A percentile compares a stretch with the other conserved stretches of the same genome.
phyloP scores from a whole-genome alignment of 1,140 invertebrate species.

The Eumaeus atala region DNA sequence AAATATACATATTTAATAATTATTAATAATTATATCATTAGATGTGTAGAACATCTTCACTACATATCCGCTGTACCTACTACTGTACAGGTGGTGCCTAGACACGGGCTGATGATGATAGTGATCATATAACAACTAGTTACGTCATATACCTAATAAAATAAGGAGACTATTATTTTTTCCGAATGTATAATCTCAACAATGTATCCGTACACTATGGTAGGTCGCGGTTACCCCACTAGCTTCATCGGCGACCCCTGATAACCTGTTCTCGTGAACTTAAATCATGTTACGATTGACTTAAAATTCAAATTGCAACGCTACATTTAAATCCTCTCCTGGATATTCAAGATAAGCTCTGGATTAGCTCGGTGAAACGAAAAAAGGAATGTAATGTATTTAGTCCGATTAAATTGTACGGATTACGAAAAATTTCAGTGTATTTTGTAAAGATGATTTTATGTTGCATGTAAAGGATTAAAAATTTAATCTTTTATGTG shows the following conservation, averaged over 20 bases:
- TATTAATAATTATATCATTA: too few relatives aligned
- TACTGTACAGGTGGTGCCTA: too few relatives aligned
- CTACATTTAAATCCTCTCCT: slow-evolving; percentile 21
- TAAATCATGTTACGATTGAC: slow-evolving; percentile 18
- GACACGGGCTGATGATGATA: too few relatives aligned
- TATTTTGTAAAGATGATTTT: not conserved
- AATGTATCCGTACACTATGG: slow-evolving; percentile 34
- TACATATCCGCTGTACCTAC: too few relatives aligned
- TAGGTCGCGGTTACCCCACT: slow-evolving; percentile 57
- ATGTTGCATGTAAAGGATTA: too few relatives aligned
- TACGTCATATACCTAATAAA: not conserved
- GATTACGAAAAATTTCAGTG: slow-evolving; percentile 3
- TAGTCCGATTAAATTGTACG: slow-evolving; percentile 7
- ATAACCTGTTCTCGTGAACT: slow-evolving; percentile 18
- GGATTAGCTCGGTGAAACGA: slow-evolving; percentile 51
- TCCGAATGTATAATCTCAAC: too few relatives aligned
- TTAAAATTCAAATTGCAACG: slow-evolving; percentile 28
- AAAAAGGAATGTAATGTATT: slow-evolving; percentile 1
- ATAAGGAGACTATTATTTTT: slow-evolving; percentile 28
- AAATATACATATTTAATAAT: too few relatives aligned
- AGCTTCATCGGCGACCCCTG: slow-evolving; percentile 48
- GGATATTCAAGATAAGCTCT: slow-evolving; percentile 53
- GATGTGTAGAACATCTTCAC: too few relatives aligned
- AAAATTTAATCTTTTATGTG: not conserved
- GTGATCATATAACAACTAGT: not conserved